A percentile compares a stretch with the other conserved stretches of the same genome.
These are phyloP conservation scores for Labeo rohita DNA, from an alignment of 2,113 vertebrate genomes.

Conservation along the genomic window DNA sequence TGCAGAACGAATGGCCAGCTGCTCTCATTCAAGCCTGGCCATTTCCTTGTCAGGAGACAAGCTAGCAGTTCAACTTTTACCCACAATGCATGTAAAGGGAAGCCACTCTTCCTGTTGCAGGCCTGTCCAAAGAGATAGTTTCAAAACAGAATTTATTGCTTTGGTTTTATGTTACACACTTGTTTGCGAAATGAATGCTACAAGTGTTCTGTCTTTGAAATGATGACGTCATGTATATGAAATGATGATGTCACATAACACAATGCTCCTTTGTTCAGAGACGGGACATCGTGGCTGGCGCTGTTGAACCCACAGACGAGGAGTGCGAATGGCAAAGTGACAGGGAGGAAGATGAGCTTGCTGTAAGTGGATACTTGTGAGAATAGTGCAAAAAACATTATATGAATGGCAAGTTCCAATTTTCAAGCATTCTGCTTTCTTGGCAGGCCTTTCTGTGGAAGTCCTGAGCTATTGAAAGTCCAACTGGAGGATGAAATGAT, in stretches of 20 bases:
- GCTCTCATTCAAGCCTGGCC: slow-evolving; percentile 63
- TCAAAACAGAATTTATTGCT: background rate
- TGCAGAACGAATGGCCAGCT: slow-evolving; percentile 61
- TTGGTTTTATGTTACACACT: background rate
- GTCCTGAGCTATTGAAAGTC: background rate
- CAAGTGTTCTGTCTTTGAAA: background rate
- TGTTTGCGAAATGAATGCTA: background rate
- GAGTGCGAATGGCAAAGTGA: slow-evolving; percentile 96
- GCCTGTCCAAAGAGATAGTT: background rate
- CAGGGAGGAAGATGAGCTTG: slow-evolving; percentile 88
- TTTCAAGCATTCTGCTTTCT: too few species aligned
- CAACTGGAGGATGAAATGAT: background rate
- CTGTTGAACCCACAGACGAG: slow-evolving; percentile 90
- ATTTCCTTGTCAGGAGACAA: slow-evolving; percentile 72
- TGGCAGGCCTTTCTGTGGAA: background rate
- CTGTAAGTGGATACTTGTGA: slow-evolving; percentile 78
- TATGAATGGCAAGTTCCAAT: too few species aligned
- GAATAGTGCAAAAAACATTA: background rate
- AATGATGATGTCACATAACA: background rate
- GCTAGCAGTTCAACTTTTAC: slow-evolving; percentile 8
- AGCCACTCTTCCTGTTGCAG: background rate
- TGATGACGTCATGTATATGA: background rate
- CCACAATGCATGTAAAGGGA: background rate
- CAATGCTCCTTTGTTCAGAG: slow-evolving; percentile 75
- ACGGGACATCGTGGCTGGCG: slow-evolving; percentile 86